These are phyloP conservation scores for Eremophila alpestris DNA, from an alignment of 2,797 vertebrate genomes.

Conservation along the genomic window DNA sequence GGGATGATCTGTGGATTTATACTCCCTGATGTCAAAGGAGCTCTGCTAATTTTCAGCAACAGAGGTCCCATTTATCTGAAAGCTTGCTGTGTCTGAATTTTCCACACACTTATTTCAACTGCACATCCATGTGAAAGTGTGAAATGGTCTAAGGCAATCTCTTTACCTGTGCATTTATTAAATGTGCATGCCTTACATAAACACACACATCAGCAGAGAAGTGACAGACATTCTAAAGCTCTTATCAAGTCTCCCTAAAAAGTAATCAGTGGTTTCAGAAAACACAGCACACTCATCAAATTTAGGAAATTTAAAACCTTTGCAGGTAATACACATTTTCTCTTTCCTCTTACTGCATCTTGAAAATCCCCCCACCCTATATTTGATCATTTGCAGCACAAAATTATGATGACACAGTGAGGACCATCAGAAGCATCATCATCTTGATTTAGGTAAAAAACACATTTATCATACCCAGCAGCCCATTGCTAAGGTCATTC, in stretches of 20 bases:
- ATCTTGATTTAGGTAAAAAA: background rate
- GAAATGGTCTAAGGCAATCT: background rate
- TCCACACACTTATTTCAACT: background rate
- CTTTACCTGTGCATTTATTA: background rate
- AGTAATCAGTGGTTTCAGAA: background rate
- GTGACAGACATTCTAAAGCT: background rate
- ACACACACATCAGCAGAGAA: background rate
- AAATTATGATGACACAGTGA: background rate
- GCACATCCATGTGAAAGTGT: background rate
- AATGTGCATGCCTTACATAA: background rate
- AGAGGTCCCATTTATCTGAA: background rate
- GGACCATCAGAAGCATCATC: background rate
- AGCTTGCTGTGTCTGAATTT: background rate
- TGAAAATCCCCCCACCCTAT: background rate
- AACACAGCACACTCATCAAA: background rate
- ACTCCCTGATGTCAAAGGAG: background rate
- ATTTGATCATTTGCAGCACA: background rate
- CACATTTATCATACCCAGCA: background rate
- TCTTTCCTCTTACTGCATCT: background rate
- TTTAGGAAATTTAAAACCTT: background rate
- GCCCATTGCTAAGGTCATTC: background rate
- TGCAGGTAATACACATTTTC: background rate
- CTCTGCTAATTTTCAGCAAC: background rate
- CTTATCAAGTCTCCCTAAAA: background rate
- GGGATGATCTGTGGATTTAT: background rate